phyloP scores from a whole-genome alignment of 2,888 invertebrate species.

The Parnassius glacialis region DNA sequence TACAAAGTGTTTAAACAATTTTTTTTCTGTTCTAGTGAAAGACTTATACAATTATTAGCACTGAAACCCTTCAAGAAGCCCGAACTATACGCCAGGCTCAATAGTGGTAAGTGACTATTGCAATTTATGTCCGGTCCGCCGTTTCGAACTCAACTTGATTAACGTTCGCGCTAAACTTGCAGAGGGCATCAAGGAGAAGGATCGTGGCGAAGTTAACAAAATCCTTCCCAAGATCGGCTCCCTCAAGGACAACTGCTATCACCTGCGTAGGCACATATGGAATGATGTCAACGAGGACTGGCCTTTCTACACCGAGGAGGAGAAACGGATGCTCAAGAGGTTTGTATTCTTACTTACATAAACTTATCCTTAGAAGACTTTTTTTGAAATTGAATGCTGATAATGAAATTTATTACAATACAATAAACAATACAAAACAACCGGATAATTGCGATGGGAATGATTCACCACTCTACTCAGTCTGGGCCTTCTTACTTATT shows the following conservation, averaged over 20 bases:
- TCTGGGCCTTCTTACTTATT: too few relatives aligned
- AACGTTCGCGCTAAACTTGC: conserved; percentile 52
- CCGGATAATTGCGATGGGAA: too few relatives aligned
- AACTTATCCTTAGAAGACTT: too few relatives aligned
- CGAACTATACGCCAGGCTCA: conserved; percentile 90
- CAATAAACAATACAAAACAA: too few relatives aligned
- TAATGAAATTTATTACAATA: too few relatives aligned
- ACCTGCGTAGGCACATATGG: conserved; percentile 93
- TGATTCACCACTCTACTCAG: too few relatives aligned
- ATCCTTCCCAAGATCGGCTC: conserved; percentile 90
- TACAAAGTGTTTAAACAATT: background rate
- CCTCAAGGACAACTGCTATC: conserved; percentile 94
- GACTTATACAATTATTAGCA: conserved; percentile 96
- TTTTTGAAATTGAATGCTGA: too few relatives aligned
- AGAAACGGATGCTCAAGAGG: conserved; percentile 93
- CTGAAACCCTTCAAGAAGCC: conserved; percentile 96
- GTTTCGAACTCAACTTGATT: conserved; percentile 36
- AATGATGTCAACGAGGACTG: conserved; percentile 96
- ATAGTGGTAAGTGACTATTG: conserved; percentile 83
- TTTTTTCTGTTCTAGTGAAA: conserved; percentile 86
- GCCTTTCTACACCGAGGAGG: conserved; percentile 96
- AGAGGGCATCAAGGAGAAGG: conserved; percentile 94
- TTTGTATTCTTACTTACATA: conserved; percentile 38
- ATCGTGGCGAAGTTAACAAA: conserved; percentile 87
- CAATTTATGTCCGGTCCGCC: conserved; percentile 13